Evolutionary conservation across 2,113 vertebrate genomes (phyloP), one percentile per base, ranked within the genome.

Genomic region (Neopipo cinnamomea): DNA sequence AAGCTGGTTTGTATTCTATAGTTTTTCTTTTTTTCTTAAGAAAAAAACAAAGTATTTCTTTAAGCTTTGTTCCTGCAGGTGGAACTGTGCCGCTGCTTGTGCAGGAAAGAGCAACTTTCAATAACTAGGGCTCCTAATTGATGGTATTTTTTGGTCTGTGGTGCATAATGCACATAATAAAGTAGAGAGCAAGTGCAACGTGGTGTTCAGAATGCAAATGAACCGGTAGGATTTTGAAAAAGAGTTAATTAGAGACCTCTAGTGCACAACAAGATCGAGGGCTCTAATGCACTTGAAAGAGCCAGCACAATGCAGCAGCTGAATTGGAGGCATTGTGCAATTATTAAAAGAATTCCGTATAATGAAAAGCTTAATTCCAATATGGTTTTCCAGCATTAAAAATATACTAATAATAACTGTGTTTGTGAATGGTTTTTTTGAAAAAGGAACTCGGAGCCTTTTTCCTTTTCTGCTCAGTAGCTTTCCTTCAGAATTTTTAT

Each of bases 211-310:
- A 65, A 84, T 62, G 82, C n/a, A 87, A 53, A 85, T 49, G 47
- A 44, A 24, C 4, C 12, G 18, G 5, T 21, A 67, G n/a, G 62
- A n/a, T 74, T 67, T 55, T 73, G 24, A 61, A 87, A 88, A 71
- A 66, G 70, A 50, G 37, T 88, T 47, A 55, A 59, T 55, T 70
- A 65, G 78, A 82, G 93, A 87, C 65, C 74, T 77, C 91, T 78
- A 88, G 79, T 31, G 93, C 83, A 37, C 55, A 50, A 14, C 21
- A 33, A 68, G 39, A 49, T 7, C 33, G 74, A 80, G 73, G 68
- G 23, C 66, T 83, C 62, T n/a, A 33, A 61, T 14, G 42, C 27
- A 33, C 22, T 83, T 25, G 33, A 62, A 66, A 91, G 35, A 89
- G 6, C 5, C 23, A 67, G 39, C 53, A 47, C 41, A 35, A n/a